Evolutionary conservation across 2,888 invertebrate genomes (phyloP).

Genomic region (Cataglyphis albicans): DNA sequence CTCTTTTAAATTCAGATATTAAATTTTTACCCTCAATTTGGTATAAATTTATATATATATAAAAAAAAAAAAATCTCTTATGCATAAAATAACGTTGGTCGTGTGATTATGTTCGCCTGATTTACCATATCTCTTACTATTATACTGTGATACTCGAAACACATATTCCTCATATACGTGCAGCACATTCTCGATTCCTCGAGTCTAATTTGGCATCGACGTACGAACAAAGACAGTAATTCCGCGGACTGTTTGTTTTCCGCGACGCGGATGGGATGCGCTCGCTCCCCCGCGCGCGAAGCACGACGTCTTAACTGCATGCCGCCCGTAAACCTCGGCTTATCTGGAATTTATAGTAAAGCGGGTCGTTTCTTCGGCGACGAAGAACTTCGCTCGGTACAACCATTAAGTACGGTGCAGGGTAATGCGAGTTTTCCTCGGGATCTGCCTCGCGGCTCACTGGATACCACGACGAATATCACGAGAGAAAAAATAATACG

Average conservation of each 20-base stretch:
- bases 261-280: constrained; percentile 28
- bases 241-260: constrained; percentile 73
- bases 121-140: not conserved
- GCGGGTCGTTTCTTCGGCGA: constrained; percentile 77
- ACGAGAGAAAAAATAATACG: constrained; percentile 59
- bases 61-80: not conserved
- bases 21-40: not conserved
- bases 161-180: not conserved
- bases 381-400: constrained; percentile 70
- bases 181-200: not conserved
- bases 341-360: constrained; percentile 82
- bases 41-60: too few species aligned
- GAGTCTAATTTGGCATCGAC: constrained; percentile 68
- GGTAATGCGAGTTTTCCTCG: constrained; percentile 70
- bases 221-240: constrained; percentile 70
- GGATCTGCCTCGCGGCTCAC: constrained; percentile 56
- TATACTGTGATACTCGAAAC: not conserved
- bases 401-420: constrained; percentile 72
- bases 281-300: constrained; percentile 33
- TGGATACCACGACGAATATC: constrained; percentile 48
- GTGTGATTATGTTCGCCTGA: not conserved
- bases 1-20: not conserved
- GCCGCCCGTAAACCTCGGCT: constrained; percentile 78
- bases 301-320: constrained; percentile 73
- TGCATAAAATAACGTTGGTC: not conserved